Evolutionary conservation across 2,113 vertebrate genomes (phyloP).

Genomic region (Genyomyrus donnyi): DNA sequence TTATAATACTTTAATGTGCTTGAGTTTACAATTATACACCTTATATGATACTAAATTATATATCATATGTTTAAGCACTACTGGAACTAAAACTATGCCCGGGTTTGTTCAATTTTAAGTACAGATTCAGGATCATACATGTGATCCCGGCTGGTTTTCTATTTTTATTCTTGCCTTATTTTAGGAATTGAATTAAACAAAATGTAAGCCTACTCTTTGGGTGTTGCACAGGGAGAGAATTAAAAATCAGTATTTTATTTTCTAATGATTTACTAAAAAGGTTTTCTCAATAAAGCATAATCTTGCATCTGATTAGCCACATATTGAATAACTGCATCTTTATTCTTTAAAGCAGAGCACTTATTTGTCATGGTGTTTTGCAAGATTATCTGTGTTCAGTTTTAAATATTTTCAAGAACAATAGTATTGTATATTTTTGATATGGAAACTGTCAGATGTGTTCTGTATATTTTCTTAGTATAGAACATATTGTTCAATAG

Average conservation of each 20-base stretch:
- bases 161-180: not conserved
- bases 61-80: not conserved
- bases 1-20: not conserved
- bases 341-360: not conserved
- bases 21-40: not conserved
- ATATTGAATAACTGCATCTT: not conserved
- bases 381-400: not conserved
- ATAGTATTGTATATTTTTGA: not conserved
- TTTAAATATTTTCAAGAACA: not conserved
- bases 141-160: not conserved
- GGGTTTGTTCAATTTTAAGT: not conserved
- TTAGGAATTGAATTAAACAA: not conserved
- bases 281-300: not conserved
- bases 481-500: not conserved
- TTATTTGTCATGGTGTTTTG: not conserved
- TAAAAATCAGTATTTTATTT: not conserved
- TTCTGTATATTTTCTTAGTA: not conserved
- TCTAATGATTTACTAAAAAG: not conserved
- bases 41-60: not conserved
- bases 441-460: not conserved
- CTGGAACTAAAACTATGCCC: not conserved
- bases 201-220: not conserved
- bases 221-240: not conserved
- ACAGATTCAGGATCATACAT: not conserved
- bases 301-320: not conserved